phyloP scores from a whole-genome alignment of 2,113 vertebrate species.

The Chlorocebus sabaeus region DNA sequence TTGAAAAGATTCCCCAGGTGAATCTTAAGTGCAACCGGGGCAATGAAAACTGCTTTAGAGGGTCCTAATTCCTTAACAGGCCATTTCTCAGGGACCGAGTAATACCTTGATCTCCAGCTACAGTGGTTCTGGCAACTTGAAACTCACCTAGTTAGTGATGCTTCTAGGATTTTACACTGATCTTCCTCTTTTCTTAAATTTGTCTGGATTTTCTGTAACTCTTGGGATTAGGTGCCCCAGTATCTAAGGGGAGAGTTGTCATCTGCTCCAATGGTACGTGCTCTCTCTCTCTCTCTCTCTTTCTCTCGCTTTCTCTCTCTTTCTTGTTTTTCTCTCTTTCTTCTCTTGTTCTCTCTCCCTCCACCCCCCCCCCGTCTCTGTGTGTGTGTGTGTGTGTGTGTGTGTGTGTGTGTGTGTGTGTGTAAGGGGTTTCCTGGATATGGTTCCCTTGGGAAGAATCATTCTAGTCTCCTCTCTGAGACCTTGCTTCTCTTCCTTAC shows the following conservation, averaged over 20 bases:
- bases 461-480: background rate
- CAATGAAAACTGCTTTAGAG: background rate
- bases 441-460: background rate
- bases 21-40: background rate
- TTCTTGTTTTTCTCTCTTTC: no score
- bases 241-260: background rate
- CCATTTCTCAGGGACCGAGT: background rate
- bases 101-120: background rate
- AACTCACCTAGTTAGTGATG: background rate
- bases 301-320: no score
- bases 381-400: rapidly evolving
- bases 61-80: background rate
- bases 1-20: background rate
- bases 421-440: background rate
- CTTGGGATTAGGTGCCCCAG: background rate
- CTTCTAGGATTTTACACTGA: background rate
- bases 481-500: background rate
- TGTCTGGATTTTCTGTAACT: background rate
- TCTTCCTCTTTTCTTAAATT: background rate
- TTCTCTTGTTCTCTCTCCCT: no score
- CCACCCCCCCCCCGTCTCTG: no score
- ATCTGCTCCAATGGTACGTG: background rate
- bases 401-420: background rate
- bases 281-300: no score
- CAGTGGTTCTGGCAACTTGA: background rate